Conservation (phyloP, 2,113 vertebrate genomes). For the Eidolon helvum region DNA sequence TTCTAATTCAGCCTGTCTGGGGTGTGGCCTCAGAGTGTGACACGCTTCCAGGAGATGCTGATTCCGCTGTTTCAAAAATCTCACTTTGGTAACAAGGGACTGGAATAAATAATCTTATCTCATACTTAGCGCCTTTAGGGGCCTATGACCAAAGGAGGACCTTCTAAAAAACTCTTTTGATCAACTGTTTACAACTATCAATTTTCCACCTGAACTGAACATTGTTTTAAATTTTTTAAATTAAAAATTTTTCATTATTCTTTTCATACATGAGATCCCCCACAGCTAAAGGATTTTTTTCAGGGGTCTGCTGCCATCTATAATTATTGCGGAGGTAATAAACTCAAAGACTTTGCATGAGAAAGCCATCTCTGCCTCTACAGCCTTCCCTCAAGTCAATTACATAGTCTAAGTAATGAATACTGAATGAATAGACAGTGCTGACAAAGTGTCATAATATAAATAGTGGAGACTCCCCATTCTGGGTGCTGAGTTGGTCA, state of each 20-base stretch:
- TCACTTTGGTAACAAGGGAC: not conserved
- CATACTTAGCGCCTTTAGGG: not conserved
- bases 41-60: not conserved
- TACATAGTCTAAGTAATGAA: not conserved
- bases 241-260: not conserved
- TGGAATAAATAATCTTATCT: not conserved
- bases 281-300: not conserved
- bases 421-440: no score
- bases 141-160: not conserved
- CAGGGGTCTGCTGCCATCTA: not conserved
- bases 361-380: not conserved
- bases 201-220: not conserved
- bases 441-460: rapidly evolving
- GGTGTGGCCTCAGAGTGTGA: not conserved
- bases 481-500: not conserved
- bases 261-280: not conserved
- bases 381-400: not conserved
- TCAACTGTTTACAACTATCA: not conserved
- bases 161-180: not conserved
- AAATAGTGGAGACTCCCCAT: rapidly evolving
- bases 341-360: not conserved
- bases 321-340: not conserved
- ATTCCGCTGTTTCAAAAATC: not conserved
- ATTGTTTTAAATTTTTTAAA: no score
- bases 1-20: not conserved